Evolutionary conservation across 1,140 invertebrate species (phyloP).

Genomic region (Helicoverpa armigera): DNA sequence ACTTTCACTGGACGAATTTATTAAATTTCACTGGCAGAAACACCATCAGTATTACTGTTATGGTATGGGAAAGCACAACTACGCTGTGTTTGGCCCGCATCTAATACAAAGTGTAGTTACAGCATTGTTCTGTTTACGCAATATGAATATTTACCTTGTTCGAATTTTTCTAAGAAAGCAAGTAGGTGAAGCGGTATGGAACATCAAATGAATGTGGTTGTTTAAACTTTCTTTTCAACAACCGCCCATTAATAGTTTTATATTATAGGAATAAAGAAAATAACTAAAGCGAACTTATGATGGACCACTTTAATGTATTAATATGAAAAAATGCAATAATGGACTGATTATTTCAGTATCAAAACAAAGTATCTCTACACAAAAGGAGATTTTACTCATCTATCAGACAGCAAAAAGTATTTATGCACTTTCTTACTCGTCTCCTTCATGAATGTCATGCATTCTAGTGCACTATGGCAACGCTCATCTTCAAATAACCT

Average conservation of each 20-base stretch:
- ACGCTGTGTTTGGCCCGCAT: neutral
- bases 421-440: neutral
- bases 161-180: no score
- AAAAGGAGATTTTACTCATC: neutral
- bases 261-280: no score
- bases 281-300: no score
- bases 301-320: no score
- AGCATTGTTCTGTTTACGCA: neutral
- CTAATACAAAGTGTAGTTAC: neutral
- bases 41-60: constrained; percentile 22
- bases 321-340: no score
- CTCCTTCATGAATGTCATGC: constrained; percentile 15
- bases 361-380: no score
- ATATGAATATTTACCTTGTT: constrained; percentile 13
- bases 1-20: constrained; percentile 50
- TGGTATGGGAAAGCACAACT: constrained; percentile 5
- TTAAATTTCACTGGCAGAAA: constrained; percentile 43
- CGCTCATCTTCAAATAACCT: neutral
- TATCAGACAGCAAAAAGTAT: constrained; percentile 2
- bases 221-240: no score
- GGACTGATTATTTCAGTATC: no score
- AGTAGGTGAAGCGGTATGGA: no score
- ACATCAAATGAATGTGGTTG: no score
- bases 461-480: neutral
- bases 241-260: no score